These are phyloP conservation scores for Acrobeloides nanus DNA, from an alignment of 2,888 invertebrate genomes.

Conservation along the genomic window DNA sequence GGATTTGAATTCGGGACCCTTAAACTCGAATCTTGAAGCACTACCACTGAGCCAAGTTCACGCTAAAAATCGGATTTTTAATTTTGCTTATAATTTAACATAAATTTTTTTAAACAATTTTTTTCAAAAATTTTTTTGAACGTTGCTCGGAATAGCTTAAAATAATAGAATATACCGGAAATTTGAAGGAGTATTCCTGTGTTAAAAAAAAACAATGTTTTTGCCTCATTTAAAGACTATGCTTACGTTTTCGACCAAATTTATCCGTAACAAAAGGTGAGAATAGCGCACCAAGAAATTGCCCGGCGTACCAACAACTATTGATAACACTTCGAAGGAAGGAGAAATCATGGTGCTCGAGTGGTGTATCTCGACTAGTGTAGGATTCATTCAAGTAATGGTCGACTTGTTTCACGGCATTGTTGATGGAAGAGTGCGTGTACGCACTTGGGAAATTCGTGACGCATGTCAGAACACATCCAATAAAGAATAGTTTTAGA, in stretches of 20 bases:
- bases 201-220: no score
- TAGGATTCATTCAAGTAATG: constrained; percentile 34
- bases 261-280: constrained; percentile 22
- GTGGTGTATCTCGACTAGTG: constrained; percentile 19
- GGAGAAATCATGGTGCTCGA: constrained; percentile 20
- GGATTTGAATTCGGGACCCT: no score
- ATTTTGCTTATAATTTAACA: no score
- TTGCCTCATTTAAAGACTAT: background rate
- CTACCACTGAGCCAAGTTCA: no score
- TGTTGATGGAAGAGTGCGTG: constrained; percentile 46
- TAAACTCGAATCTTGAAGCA: no score
- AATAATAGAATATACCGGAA: no score
- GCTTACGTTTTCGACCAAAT: constrained; percentile 23
- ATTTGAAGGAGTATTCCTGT: no score
- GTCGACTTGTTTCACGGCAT: constrained; percentile 37
- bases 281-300: constrained; percentile 22
- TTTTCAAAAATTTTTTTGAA: no score
- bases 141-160: no score
- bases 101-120: no score
- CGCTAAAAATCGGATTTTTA: no score
- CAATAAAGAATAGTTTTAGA: constrained; percentile 30
- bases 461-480: constrained; percentile 35
- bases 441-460: constrained; percentile 46
- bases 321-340: constrained; percentile 21
- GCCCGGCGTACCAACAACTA: constrained; percentile 43